These are phyloP conservation scores for Barbus barbus DNA, from an alignment of 2,113 vertebrate genomes.

Conservation along the genomic window DNA sequence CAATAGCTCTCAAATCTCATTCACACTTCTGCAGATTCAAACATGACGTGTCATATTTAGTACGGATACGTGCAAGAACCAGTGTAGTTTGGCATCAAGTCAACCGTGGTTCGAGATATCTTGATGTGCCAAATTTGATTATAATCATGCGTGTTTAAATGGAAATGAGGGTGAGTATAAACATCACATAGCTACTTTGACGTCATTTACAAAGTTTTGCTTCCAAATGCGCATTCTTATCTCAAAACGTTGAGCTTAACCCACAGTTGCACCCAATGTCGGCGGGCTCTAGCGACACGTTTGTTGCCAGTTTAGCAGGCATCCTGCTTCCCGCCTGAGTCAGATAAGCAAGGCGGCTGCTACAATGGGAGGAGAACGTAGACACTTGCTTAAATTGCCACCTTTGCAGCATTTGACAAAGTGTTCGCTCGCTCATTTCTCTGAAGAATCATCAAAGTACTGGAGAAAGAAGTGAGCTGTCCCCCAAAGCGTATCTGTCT, in stretches of 20 bases:
- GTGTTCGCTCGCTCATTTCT: constrained; percentile 22
- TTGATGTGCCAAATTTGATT: background rate
- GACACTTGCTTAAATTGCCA: constrained; percentile 40
- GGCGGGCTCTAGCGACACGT: background rate
- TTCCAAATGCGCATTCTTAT: background rate
- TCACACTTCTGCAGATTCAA: background rate
- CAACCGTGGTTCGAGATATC: background rate
- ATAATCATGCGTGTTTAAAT: background rate
- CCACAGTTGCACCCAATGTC: background rate
- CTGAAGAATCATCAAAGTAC: constrained; percentile 52
- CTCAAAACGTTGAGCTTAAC: background rate
- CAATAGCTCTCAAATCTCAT: background rate
- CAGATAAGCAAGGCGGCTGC: background rate
- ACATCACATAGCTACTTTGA: no score
- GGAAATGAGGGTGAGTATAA: background rate
- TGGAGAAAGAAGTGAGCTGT: constrained; percentile 47
- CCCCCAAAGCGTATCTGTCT: constrained; percentile 44
- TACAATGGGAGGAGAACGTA: background rate
- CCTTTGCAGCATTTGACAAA: constrained; percentile 27
- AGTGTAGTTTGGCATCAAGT: background rate
- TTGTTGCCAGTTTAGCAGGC: background rate
- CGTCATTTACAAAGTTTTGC: background rate
- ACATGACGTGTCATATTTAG: background rate
- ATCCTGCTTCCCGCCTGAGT: background rate
- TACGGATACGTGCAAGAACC: background rate